Conservation (phyloP, 2,797 vertebrate genomes). For the Tamandua tetradactyla region DNA sequence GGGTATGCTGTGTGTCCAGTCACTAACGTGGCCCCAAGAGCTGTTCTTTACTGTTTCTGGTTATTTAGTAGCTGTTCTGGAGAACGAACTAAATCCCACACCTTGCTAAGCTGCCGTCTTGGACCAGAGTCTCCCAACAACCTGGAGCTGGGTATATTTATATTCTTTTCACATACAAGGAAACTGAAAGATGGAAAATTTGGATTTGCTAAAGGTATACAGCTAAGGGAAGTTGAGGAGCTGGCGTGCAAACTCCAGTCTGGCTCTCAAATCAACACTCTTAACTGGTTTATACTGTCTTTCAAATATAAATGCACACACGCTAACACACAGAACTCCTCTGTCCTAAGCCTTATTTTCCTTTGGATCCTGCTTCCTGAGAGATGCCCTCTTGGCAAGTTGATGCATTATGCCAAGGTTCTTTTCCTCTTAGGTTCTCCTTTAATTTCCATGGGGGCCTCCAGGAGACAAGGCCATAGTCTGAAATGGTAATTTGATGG, state of each 20-base stretch:
- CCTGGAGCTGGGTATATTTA: background rate
- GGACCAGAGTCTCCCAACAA: background rate
- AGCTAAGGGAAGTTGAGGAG: background rate
- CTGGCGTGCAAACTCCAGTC: background rate
- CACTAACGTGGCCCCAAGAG: too few species aligned
- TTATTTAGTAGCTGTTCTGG: too few species aligned
- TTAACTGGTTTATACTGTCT: background rate
- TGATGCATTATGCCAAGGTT: background rate
- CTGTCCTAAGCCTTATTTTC: background rate
- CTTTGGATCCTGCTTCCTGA: background rate
- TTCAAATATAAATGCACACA: too few species aligned
- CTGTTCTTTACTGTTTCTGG: too few species aligned
- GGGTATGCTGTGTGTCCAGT: too few species aligned
- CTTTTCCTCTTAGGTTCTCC: background rate
- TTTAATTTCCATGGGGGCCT: background rate
- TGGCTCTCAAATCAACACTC: background rate
- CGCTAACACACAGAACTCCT: background rate
- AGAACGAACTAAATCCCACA: too few species aligned
- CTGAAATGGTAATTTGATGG: background rate
- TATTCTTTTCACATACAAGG: background rate
- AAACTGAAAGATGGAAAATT: background rate
- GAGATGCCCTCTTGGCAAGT: background rate
- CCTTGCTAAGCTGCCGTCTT: too few species aligned
- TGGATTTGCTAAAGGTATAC: background rate
- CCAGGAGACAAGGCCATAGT: background rate